Conservation (phyloP, 2,113 vertebrate genomes). For the human (Homo sapiens) region DNA sequence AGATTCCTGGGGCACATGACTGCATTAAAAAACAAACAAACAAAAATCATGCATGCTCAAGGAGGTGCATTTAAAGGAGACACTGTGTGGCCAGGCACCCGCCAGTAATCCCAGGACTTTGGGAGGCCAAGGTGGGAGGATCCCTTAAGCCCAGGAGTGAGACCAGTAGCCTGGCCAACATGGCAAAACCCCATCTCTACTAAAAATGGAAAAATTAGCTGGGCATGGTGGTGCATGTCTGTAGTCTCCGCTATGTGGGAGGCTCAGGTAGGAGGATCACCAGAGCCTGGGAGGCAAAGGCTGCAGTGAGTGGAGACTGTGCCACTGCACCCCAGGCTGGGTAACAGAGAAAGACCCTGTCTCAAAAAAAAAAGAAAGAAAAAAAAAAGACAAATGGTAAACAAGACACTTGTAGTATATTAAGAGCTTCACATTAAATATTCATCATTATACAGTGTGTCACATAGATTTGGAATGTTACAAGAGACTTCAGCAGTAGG, state of each 20-base stretch:
- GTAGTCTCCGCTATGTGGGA: not conserved
- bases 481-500: not conserved
- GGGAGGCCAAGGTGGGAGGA: not conserved
- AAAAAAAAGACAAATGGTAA: not conserved
- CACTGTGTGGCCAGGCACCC: not conserved
- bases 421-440: conserved; percentile 36
- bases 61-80: not conserved
- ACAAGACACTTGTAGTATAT: not conserved
- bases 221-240: not conserved
- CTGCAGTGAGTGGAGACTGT: not conserved
- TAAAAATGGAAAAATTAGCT: not conserved
- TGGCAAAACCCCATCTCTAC: not conserved
- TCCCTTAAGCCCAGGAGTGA: not conserved
- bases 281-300: not conserved
- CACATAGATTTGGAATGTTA: not conserved
- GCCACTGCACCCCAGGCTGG: not conserved
- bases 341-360: not conserved
- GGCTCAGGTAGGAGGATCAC: not conserved
- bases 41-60: not conserved
- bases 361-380: not conserved
- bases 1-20: not conserved
- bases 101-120: not conserved
- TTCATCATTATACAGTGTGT: not conserved
- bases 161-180: not conserved
- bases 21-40: not conserved